A percentile compares a stretch with the other conserved stretches of the same genome.
Evolutionary conservation across 2,797 vertebrate genomes (phyloP).

Genomic region (Phalloptychus januarius): DNA sequence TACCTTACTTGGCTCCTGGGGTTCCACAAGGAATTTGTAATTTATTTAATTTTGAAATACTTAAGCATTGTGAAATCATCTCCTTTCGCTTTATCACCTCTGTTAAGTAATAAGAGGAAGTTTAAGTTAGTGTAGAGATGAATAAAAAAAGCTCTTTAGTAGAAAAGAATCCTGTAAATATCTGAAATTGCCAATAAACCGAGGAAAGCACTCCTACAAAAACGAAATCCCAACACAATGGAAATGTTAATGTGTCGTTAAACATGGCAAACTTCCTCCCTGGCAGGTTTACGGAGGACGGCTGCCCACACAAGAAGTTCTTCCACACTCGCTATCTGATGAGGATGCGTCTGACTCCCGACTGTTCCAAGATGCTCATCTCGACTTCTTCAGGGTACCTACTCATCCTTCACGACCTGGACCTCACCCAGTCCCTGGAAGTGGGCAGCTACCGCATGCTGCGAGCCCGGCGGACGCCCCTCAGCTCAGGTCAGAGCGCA

Average conservation of each 20-base stretch:
- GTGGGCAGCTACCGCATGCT: conserved; percentile 97
- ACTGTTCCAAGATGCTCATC: conserved; percentile 99
- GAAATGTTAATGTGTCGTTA: not conserved
- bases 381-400: conserved; percentile 98
- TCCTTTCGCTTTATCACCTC: not conserved
- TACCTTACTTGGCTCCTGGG: not conserved
- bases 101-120: not conserved
- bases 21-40: not conserved
- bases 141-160: not conserved
- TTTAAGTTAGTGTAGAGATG: not conserved
- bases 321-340: conserved; percentile 99
- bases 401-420: conserved; percentile 96
- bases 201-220: no score
- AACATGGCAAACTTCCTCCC: not conserved
- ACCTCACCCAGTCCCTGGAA: conserved; percentile 96
- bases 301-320: conserved; percentile 98
- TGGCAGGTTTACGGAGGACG: conserved; percentile 95
- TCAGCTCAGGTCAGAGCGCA: conserved; percentile 85
- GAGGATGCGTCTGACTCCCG: conserved; percentile 97
- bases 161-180: not conserved
- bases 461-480: conserved; percentile 90
- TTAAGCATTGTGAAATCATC: not conserved
- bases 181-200: not conserved
- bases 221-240: not conserved
- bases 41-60: not conserved